A percentile compares a stretch with the other conserved stretches of the same genome.
Conservation (phyloP, 1,140 invertebrate species). For the Brachystomella parvula region DNA sequence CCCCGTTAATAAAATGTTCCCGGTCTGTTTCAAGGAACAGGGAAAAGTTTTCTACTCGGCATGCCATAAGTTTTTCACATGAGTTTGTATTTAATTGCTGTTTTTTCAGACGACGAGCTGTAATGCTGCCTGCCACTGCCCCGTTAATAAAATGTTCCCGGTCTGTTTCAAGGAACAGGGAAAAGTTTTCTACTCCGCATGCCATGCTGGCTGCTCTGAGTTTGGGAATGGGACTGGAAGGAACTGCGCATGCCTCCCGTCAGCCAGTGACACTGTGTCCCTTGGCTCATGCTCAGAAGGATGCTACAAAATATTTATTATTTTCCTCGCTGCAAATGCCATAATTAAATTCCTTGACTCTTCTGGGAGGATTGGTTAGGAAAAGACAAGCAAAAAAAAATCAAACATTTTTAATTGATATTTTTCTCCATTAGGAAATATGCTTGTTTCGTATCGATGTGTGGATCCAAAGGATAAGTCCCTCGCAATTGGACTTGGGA, state of each 20-base stretch:
- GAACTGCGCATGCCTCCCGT: slow-evolving; percentile 26
- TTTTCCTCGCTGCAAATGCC: slow-evolving; percentile 23
- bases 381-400: slow-evolving; percentile 31
- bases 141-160: slow-evolving; percentile 35
- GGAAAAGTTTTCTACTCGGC: slow-evolving; percentile 38
- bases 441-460: slow-evolving; percentile 44
- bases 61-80: no score
- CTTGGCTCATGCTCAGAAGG: slow-evolving; percentile 35
- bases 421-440: slow-evolving; percentile 33
- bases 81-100: no score
- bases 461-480: slow-evolving; percentile 55
- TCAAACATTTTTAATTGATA: slow-evolving; percentile 18
- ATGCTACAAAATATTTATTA: slow-evolving; percentile 25
- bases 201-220: slow-evolving; percentile 39
- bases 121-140: slow-evolving; percentile 31
- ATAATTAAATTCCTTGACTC: slow-evolving; percentile 30
- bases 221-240: slow-evolving; percentile 24
- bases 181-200: slow-evolving; percentile 39
- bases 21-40: slow-evolving; percentile 37
- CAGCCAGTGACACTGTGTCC: slow-evolving; percentile 14
- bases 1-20: slow-evolving; percentile 33
- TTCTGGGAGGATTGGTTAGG: slow-evolving; percentile 24
- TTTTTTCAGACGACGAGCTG: slow-evolving; percentile 24
- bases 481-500: slow-evolving; percentile 54
- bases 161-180: slow-evolving; percentile 36